Percentiles rank a stretch among this genome's conserved stretches.
phyloP scores from a whole-genome alignment of 2,888 invertebrate species.

The Polia nebulosa region DNA sequence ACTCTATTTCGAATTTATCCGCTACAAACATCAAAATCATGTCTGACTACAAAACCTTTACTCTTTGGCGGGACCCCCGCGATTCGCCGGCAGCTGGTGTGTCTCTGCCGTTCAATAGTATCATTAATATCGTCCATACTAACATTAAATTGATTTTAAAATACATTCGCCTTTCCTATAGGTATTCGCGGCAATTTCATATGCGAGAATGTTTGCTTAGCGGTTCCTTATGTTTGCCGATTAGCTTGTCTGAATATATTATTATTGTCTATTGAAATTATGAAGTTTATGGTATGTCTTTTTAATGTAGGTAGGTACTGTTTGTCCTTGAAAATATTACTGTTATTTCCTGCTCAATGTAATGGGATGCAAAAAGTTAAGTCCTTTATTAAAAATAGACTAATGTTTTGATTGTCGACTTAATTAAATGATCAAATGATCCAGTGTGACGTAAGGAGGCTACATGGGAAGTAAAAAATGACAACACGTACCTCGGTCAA shows the following conservation, averaged over 20 bases:
- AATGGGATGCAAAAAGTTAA: neutral
- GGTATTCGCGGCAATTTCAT: constrained; percentile 49
- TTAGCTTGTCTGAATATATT: constrained; percentile 40
- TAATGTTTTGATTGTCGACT: neutral
- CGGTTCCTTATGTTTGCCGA: constrained; percentile 40
- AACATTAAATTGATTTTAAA: constrained; percentile 70
- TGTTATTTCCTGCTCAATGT: neutral
- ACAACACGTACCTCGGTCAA: too few species aligned
- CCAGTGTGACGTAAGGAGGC: too few species aligned
- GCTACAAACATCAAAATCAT: neutral
- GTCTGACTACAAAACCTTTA: constrained; percentile 28
- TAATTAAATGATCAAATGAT: neutral
- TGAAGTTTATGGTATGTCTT: neutral
- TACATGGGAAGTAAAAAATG: too few species aligned
- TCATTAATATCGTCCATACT: constrained; percentile 76
- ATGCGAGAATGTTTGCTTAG: constrained; percentile 48
- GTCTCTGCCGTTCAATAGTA: constrained; percentile 75
- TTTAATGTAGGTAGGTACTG: neutral
- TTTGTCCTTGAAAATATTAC: constrained; percentile 13
- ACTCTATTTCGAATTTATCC: neutral
- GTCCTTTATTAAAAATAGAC: neutral
- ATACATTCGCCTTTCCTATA: constrained; percentile 61
- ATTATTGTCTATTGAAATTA: constrained; percentile 27
- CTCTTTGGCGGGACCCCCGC: constrained; percentile 76
- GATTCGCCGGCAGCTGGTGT: constrained; percentile 75